phyloP scores from a whole-genome alignment of 2,888 invertebrate species.

The Agrotis clavis region DNA sequence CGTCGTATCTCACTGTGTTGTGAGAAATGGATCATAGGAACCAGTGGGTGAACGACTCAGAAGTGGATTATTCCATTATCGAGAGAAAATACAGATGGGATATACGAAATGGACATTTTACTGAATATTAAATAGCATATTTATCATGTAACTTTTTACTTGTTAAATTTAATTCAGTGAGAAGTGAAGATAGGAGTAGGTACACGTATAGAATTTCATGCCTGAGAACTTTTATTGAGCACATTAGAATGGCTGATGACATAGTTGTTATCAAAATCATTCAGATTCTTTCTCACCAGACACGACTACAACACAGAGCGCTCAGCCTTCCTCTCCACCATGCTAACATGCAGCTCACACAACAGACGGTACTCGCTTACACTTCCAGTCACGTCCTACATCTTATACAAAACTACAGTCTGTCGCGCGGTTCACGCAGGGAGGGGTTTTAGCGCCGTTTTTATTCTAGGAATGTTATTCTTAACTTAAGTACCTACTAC shows the following conservation, averaged over 20 bases:
- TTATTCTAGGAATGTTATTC: slow-evolving; percentile 33
- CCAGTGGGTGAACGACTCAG: background rate
- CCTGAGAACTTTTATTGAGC: too few species aligned
- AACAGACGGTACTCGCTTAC: slow-evolving; percentile 24
- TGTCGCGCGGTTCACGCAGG: slow-evolving; percentile 19
- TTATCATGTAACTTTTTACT: background rate
- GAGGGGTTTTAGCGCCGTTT: slow-evolving; percentile 29
- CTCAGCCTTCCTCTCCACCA: background rate
- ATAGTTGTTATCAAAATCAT: too few species aligned
- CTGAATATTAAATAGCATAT: too few species aligned
- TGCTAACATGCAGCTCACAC: slow-evolving; percentile 12
- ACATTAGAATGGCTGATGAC: too few species aligned
- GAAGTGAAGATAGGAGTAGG: too few species aligned
- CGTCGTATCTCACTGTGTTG: slow-evolving; percentile 18
- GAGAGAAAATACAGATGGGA: background rate
- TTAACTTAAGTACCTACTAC: background rate
- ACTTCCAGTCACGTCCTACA: slow-evolving; percentile 40
- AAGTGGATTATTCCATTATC: background rate
- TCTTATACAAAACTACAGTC: slow-evolving; percentile 37
- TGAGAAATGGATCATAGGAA: slow-evolving; percentile 7
- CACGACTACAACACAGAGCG: background rate
- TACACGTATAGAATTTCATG: too few species aligned
- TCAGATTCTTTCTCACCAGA: background rate
- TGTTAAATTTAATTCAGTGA: too few species aligned
- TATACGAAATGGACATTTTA: background rate